Conservation (phyloP, 1,140 invertebrate species). For the Temnothorax curvispinosus region DNA sequence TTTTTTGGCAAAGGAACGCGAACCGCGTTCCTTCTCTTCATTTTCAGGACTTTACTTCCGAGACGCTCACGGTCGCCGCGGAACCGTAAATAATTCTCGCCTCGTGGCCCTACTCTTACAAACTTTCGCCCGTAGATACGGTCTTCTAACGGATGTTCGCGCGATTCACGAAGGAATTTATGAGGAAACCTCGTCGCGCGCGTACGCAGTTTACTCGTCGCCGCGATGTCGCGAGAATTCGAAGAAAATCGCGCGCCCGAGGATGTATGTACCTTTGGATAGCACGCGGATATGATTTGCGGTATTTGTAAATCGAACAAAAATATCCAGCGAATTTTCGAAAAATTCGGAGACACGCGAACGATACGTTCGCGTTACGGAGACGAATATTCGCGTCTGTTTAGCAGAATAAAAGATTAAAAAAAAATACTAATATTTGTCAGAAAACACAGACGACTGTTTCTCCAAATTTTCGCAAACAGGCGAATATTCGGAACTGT, state of each 20-base stretch:
- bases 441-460: neutral
- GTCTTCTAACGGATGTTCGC: constrained; percentile 37
- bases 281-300: neutral
- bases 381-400: neutral
- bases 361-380: neutral
- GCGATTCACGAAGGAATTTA: constrained; percentile 64
- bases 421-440: neutral
- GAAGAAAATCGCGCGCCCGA: neutral
- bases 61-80: neutral
- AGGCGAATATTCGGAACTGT: neutral
- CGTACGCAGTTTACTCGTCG: neutral
- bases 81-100: constrained; percentile 49
- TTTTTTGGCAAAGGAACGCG: neutral
- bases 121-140: constrained; percentile 46
- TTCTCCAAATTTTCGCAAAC: neutral
- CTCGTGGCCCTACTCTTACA: constrained; percentile 21
- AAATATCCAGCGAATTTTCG: neutral
- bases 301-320: neutral
- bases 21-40: neutral
- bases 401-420: neutral
- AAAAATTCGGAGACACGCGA: too few relatives aligned
- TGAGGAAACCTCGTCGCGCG: constrained; percentile 25
- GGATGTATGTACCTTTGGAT: neutral
- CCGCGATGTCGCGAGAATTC: neutral
- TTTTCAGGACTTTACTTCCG: neutral